These are phyloP conservation scores for Trachurus trachurus DNA, from an alignment of 2,797 vertebrate species.

Conservation along the genomic window DNA sequence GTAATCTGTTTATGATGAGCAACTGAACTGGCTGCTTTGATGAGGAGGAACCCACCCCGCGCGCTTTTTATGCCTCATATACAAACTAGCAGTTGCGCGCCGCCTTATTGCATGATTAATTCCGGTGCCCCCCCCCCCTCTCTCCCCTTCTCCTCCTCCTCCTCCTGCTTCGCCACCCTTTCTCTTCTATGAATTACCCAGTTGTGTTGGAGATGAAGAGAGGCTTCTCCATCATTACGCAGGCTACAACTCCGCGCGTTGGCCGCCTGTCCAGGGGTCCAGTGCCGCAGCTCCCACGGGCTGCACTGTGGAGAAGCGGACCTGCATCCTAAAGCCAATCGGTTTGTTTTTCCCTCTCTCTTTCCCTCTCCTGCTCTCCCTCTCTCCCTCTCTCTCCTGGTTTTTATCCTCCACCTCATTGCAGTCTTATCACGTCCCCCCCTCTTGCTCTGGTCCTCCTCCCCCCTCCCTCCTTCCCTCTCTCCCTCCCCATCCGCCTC, in stretches of 20 bases:
- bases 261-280: conserved; percentile 65
- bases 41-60: conserved; percentile 50
- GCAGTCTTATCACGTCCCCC: conserved; percentile 87
- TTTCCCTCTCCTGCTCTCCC: neutral
- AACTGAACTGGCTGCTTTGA: conserved; percentile 43
- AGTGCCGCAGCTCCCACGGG: conserved; percentile 79
- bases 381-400: conserved; percentile 39
- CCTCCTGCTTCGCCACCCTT: neutral
- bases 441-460: conserved; percentile 28
- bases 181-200: conserved; percentile 64
- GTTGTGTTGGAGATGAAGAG: conserved; percentile 69
- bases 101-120: conserved; percentile 70
- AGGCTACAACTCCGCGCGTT: conserved; percentile 58
- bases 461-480: neutral
- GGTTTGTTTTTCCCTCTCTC: conserved; percentile 32
- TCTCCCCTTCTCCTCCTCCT: too few species aligned
- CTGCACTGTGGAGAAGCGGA: conserved; percentile 81
- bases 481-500: conserved; percentile 80
- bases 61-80: conserved; percentile 46
- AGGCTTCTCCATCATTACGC: conserved; percentile 58
- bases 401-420: conserved; percentile 85
- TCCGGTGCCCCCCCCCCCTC: conserved; percentile 26
- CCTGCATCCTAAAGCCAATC: conserved; percentile 85
- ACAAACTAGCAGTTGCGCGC: conserved; percentile 57
- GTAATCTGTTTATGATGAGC: conserved; percentile 66